Conservation (phyloP, 2,797 vertebrate species). For the Chelon auratus region DNA sequence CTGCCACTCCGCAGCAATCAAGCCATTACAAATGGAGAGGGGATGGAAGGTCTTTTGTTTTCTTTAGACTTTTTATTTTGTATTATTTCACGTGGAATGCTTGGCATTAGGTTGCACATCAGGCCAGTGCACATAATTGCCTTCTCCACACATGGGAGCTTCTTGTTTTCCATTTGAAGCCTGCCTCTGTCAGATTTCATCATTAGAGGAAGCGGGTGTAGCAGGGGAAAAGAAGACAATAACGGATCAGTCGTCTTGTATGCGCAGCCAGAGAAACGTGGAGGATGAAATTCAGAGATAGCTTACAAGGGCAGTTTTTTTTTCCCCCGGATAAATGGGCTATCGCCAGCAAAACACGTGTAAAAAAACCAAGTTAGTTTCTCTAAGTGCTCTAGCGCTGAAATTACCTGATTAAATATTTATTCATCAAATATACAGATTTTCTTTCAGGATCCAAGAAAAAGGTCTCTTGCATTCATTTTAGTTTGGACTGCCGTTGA, state of each 20-base stretch:
- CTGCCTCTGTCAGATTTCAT: slow-evolving; percentile 73
- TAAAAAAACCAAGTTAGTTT: background rate
- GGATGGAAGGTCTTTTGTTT: slow-evolving; percentile 48
- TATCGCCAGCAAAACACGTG: background rate
- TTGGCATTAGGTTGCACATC: slow-evolving; percentile 71
- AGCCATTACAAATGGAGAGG: slow-evolving; percentile 48
- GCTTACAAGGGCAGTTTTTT: slow-evolving; percentile 30
- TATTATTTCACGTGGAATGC: slow-evolving; percentile 57
- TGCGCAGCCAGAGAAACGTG: slow-evolving; percentile 40
- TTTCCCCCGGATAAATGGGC: slow-evolving; percentile 12
- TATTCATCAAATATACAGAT: background rate
- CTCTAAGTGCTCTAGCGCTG: background rate
- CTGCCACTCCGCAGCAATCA: slow-evolving; percentile 47
- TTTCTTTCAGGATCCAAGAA: background rate
- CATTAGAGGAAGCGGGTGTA: slow-evolving; percentile 49
- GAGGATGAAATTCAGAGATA: slow-evolving; percentile 44
- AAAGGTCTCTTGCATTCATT: too few relatives aligned
- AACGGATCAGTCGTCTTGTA: slow-evolving; percentile 55
- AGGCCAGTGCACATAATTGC: slow-evolving; percentile 73
- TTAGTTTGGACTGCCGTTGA: background rate
- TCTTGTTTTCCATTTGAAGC: slow-evolving; percentile 74
- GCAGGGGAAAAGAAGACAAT: slow-evolving; percentile 54
- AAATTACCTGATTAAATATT: background rate
- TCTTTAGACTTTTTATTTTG: slow-evolving; percentile 22
- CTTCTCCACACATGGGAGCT: slow-evolving; percentile 69